These are phyloP conservation scores for Nemurella pictetii DNA, from an alignment of 2,888 invertebrate genomes.

Conservation along the genomic window DNA sequence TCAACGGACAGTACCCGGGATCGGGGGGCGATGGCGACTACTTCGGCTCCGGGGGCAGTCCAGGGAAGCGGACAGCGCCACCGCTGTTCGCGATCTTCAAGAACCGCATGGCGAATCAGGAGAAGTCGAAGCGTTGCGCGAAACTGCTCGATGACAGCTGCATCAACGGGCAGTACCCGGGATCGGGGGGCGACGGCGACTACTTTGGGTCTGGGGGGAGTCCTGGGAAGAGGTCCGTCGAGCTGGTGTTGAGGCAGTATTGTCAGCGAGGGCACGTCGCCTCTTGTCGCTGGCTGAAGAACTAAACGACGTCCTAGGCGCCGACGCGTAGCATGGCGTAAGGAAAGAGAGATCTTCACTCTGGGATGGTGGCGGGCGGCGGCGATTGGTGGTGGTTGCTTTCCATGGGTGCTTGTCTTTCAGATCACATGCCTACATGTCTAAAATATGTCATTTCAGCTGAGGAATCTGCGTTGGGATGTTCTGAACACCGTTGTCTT, in stretches of 20 bases:
- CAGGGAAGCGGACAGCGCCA: slow-evolving; percentile 35
- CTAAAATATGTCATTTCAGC: neutral
- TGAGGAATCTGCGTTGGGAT: neutral
- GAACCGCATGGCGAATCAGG: neutral
- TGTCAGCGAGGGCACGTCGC: neutral
- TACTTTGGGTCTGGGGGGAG: slow-evolving; percentile 21
- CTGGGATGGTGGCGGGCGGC: neutral
- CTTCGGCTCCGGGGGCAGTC: slow-evolving; percentile 29
- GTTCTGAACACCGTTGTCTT: no score
- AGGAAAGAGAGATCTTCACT: neutral
- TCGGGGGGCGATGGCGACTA: slow-evolving; percentile 33
- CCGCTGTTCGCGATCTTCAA: slow-evolving; percentile 5
- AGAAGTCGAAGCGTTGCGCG: slow-evolving; percentile 26
- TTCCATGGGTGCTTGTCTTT: neutral
- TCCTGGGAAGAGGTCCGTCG: slow-evolving; percentile 37
- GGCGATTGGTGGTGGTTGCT: neutral
- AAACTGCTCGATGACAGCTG: slow-evolving; percentile 36
- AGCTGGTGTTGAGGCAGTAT: neutral
- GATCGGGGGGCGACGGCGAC: slow-evolving; percentile 30
- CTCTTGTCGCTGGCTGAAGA: neutral
- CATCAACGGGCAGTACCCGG: slow-evolving; percentile 29
- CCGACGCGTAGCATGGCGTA: neutral
- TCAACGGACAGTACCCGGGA: slow-evolving; percentile 31
- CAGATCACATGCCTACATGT: neutral
- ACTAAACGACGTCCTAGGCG: neutral